Base-by-base conservation (phyloP, 2,888 invertebrate genomes). In the Parapristionchus giblindavisi region DNA sequence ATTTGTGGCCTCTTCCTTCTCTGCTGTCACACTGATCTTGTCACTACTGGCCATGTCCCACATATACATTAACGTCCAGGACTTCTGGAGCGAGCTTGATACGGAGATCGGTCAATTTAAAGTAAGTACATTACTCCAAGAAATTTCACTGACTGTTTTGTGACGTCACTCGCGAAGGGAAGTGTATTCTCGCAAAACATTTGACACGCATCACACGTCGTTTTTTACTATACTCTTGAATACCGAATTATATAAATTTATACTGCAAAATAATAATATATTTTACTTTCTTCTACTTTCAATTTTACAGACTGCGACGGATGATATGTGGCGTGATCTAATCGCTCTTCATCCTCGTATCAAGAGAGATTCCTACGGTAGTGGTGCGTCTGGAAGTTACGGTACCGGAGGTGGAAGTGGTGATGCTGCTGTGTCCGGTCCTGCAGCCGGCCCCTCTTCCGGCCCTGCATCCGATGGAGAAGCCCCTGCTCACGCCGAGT, bases 271-370 rank as follows among this genome's bases (percentile, higher is more conserved):
- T n/a, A n/a, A n/a, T n/a, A n/a, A n/a, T n/a, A n/a, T n/a, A n/a
- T n/a, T n/a, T n/a, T n/a, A n/a, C n/a, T n/a, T n/a, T n/a, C n/a
- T n/a, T n/a, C n/a, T 17, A 36, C 11, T 61, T 38, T 27, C 21
- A 14, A n/a, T n/a, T 29, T 61, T 78, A 3, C 36, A 82, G 79
- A 60, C 76, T 21, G 77, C 79, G 48, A 85, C 86, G 40, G 85
- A 86, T 48, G 81, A 83, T 74, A 79, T 86, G 77, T 87, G 87
- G 86, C 79, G 78, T 58, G 85, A 87, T 70, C 77, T 86, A 79
- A 82, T 86, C 61, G 68, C 72, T 51, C 52, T 68, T 2, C 27
- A 32, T 52, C 43, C 66, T 81, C 56, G 77, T 74, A 51, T 70
- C 29, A 36, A 54, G 51, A 43, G 79, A 81, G 79, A 52, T 29